phyloP scores from a whole-genome alignment of 2,888 invertebrate species.

The Andrena bucephala region DNA sequence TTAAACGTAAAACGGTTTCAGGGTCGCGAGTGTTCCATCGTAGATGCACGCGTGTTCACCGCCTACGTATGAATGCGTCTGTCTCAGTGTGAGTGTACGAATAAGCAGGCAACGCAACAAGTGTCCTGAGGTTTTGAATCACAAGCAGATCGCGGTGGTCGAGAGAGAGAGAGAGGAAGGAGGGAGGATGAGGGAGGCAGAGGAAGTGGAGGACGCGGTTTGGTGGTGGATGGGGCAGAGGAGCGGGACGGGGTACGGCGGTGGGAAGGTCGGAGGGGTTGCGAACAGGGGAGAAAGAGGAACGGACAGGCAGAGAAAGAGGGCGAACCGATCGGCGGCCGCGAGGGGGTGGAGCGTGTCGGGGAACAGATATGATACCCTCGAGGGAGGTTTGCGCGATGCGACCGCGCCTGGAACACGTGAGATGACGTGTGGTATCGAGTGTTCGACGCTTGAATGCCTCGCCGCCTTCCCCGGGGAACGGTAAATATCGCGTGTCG shows the following conservation, averaged over 20 bases:
- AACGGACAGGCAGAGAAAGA: constrained; percentile 57
- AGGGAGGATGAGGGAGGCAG: constrained; percentile 48
- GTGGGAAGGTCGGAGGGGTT: constrained; percentile 63
- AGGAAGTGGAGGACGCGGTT: constrained; percentile 60
- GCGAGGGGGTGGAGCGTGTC: constrained; percentile 46
- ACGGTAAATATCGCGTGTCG: constrained; percentile 75
- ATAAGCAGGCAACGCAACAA: constrained; percentile 84
- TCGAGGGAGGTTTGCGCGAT: constrained; percentile 81
- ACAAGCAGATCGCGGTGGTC: constrained; percentile 84
- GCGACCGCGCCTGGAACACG: constrained; percentile 76
- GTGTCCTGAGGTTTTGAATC: constrained; percentile 85
- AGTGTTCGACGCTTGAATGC: constrained; percentile 80
- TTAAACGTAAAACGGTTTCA: constrained; percentile 79
- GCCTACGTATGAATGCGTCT: constrained; percentile 23
- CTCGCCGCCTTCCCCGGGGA: constrained; percentile 73
- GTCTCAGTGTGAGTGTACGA: constrained; percentile 63
- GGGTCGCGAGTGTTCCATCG: constrained; percentile 54
- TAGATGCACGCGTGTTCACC: constrained; percentile 49
- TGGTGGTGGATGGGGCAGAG: constrained; percentile 35
- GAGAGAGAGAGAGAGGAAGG: constrained; percentile 70
- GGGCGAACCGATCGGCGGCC: constrained; percentile 49
- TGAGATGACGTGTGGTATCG: constrained; percentile 82
- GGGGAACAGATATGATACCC: constrained; percentile 78
- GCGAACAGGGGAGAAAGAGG: constrained; percentile 64
- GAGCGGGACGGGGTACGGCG: constrained; percentile 40